Conservation (phyloP, 1,140 invertebrate genomes). For the Archegozetes longisetosus region DNA sequence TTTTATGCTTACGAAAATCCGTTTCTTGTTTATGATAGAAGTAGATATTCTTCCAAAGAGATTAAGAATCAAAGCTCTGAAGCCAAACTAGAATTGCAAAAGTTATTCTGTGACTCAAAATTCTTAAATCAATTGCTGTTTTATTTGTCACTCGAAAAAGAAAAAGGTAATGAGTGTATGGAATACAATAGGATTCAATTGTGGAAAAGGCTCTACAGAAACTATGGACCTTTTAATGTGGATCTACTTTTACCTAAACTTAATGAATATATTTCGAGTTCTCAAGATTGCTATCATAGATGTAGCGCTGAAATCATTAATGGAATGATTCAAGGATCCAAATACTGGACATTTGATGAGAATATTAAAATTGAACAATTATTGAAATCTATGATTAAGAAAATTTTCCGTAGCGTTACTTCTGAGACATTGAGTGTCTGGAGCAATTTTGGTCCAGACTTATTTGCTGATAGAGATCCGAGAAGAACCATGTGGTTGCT, state of each 20-base stretch:
- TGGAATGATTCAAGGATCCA: constrained; percentile 54
- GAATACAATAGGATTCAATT: constrained; percentile 43
- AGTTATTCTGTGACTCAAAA: constrained; percentile 47
- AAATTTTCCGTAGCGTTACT: constrained; percentile 41
- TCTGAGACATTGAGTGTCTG: constrained; percentile 53
- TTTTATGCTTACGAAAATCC: constrained; percentile 62
- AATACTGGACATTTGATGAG: constrained; percentile 61
- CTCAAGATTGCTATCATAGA: constrained; percentile 56
- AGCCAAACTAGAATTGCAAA: constrained; percentile 42
- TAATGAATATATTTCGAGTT: constrained; percentile 41
- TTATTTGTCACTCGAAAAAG: constrained; percentile 65
- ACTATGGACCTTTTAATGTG: constrained; percentile 50
- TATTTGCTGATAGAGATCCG: constrained; percentile 33
- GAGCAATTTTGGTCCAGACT: constrained; percentile 47
- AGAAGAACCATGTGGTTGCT: background rate
- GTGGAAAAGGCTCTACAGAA: constrained; percentile 61
- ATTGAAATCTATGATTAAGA: constrained; percentile 42
- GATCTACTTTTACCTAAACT: constrained; percentile 46
- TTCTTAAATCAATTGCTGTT: constrained; percentile 55
- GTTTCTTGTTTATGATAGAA: constrained; percentile 39
- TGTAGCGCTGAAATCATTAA: constrained; percentile 67
- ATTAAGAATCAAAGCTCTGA: constrained; percentile 44
- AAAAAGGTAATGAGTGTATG: constrained; percentile 67
- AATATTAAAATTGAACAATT: constrained; percentile 38
- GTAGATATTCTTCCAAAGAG: background rate